These are phyloP conservation scores for Epinotia ramella DNA, from an alignment of 2,888 invertebrate genomes.

Conservation along the genomic window DNA sequence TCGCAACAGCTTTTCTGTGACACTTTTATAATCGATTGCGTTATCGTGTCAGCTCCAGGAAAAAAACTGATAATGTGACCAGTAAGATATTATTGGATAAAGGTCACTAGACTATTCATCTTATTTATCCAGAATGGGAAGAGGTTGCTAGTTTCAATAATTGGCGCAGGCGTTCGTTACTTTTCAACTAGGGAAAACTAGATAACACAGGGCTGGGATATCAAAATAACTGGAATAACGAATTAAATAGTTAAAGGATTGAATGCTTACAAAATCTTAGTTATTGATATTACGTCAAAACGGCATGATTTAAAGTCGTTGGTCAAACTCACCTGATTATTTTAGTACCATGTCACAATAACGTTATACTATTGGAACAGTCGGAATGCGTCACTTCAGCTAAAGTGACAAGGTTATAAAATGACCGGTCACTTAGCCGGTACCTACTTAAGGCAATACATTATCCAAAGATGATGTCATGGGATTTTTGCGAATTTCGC, in stretches of 20 bases:
- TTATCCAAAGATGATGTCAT: slow-evolving; percentile 32
- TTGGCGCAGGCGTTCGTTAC: too few species aligned
- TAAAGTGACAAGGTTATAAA: neutral
- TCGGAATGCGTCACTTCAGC: neutral
- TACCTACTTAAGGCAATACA: slow-evolving; percentile 19
- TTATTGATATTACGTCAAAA: neutral
- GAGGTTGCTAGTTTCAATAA: too few species aligned
- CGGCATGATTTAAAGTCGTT: neutral
- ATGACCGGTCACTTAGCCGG: neutral
- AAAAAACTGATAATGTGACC: too few species aligned
- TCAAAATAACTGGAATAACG: too few species aligned
- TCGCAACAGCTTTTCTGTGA: neutral
- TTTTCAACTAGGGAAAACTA: too few species aligned
- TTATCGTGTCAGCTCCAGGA: neutral
- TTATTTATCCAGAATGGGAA: too few species aligned
- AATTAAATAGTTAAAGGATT: neutral
- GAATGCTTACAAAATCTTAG: neutral
- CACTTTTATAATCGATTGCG: slow-evolving; percentile 12
- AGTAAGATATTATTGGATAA: too few species aligned
- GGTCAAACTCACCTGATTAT: neutral
- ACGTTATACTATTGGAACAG: neutral
- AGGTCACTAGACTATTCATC: too few species aligned
- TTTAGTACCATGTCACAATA: neutral
- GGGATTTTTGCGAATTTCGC: slow-evolving; percentile 18
- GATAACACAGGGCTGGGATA: too few species aligned